phyloP scores from a whole-genome alignment of 2,113 vertebrate genomes.

The Theropithecus gelada region DNA sequence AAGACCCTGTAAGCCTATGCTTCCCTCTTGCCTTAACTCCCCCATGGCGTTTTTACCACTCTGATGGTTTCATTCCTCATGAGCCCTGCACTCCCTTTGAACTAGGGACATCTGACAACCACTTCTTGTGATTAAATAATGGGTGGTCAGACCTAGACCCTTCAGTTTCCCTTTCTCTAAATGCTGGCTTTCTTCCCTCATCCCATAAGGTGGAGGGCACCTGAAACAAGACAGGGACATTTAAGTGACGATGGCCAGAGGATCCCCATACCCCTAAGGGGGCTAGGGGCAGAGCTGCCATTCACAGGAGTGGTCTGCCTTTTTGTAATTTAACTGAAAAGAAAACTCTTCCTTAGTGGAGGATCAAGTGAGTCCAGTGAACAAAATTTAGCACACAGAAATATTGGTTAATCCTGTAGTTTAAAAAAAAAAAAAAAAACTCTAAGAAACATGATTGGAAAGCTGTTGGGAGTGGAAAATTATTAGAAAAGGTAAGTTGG shows the following conservation, averaged over 20 bases:
- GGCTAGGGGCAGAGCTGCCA: not conserved
- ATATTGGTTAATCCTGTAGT: not conserved
- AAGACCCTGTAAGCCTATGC: not conserved
- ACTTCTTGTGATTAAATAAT: not conserved
- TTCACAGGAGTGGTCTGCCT: not conserved
- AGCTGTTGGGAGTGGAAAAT: conserved; percentile 28
- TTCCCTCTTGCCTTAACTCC: not conserved
- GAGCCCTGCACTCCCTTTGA: not conserved
- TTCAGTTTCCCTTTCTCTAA: not conserved
- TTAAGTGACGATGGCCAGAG: not conserved
- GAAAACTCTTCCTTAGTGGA: not conserved
- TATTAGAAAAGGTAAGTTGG: conserved; percentile 32
- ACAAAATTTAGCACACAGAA: not conserved
- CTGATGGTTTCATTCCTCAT: not conserved
- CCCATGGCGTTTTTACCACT: not conserved
- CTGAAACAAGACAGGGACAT: not conserved
- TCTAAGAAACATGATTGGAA: not conserved
- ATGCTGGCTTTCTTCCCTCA: not conserved
- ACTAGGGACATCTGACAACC: not conserved
- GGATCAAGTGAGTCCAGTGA: not conserved
- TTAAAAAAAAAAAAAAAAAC: not conserved
- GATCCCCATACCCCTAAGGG: not conserved
- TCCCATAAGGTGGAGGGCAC: not conserved
- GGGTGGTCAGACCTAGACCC: not conserved
- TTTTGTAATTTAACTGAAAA: not conserved